Conservation (phyloP, 2,797 vertebrate genomes). For the Artibeus jamaicensis region DNA sequence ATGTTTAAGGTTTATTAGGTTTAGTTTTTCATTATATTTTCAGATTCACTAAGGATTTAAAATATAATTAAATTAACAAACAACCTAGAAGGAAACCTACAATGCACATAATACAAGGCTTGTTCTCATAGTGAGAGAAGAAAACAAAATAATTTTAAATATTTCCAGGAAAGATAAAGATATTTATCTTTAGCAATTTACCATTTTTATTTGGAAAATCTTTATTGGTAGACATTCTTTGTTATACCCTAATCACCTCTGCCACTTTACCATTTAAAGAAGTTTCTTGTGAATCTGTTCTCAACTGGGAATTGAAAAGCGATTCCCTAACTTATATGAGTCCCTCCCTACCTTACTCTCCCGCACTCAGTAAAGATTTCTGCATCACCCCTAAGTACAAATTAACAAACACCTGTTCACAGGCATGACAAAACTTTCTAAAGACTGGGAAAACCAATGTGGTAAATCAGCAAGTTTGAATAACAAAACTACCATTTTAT, state of each 20-base stretch:
- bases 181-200: too few species aligned
- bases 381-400: not conserved
- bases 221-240: not conserved
- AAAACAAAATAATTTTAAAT: not conserved
- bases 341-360: not conserved
- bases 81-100: not conserved
- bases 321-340: not conserved
- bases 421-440: not conserved
- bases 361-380: not conserved
- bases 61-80: not conserved
- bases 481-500: not conserved
- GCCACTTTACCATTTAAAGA: not conserved
- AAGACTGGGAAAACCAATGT: not conserved
- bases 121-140: not conserved
- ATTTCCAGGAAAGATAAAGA: not conserved
- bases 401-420: not conserved
- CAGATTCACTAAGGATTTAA: not conserved
- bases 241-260: not conserved
- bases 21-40: not conserved
- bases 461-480: not conserved
- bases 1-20: not conserved
- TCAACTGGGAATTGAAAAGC: not conserved
- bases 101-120: not conserved
- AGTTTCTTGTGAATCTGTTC: not conserved
- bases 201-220: conserved; percentile 9